Conservation (phyloP, 2,797 vertebrate genomes). For the Jordanella pulchra region DNA sequence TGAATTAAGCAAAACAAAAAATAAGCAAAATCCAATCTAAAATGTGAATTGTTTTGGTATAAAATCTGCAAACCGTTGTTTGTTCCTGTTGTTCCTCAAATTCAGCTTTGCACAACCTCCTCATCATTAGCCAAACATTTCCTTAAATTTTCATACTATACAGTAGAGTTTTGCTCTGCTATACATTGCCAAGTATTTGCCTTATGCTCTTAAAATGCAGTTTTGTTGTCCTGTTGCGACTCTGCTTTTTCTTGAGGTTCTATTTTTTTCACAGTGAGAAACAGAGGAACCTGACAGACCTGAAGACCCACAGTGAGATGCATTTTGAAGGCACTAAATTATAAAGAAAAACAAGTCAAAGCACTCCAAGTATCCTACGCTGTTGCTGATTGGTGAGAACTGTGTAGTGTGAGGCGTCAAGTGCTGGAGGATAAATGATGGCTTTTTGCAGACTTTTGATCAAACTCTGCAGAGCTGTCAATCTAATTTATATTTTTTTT, state of each 20-base stretch:
- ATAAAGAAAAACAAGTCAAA: slow-evolving; percentile 8
- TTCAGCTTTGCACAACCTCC: background rate
- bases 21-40: too few relatives aligned
- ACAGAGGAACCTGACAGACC: slow-evolving; percentile 13
- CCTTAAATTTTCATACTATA: background rate
- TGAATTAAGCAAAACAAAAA: too few relatives aligned
- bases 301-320: slow-evolving; percentile 31
- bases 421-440: slow-evolving; percentile 28
- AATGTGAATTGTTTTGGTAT: too few relatives aligned
- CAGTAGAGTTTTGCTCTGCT: background rate
- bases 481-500: slow-evolving; percentile 54
- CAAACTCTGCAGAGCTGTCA: slow-evolving; percentile 26
- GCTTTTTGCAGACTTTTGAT: slow-evolving; percentile 60
- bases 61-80: too few relatives aligned
- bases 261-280: slow-evolving; percentile 3
- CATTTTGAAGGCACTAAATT: slow-evolving; percentile 25
- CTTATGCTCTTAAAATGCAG: too few relatives aligned
- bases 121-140: background rate
- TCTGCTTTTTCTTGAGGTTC: background rate
- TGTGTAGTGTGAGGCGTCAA: slow-evolving; percentile 56
- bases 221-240: background rate
- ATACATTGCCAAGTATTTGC: background rate
- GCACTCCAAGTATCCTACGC: slow-evolving; percentile 12
- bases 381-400: slow-evolving; percentile 44
- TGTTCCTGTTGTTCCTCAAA: background rate